Conservation (phyloP, 2,797 vertebrate genomes). For the Poliocrania exsul region DNA sequence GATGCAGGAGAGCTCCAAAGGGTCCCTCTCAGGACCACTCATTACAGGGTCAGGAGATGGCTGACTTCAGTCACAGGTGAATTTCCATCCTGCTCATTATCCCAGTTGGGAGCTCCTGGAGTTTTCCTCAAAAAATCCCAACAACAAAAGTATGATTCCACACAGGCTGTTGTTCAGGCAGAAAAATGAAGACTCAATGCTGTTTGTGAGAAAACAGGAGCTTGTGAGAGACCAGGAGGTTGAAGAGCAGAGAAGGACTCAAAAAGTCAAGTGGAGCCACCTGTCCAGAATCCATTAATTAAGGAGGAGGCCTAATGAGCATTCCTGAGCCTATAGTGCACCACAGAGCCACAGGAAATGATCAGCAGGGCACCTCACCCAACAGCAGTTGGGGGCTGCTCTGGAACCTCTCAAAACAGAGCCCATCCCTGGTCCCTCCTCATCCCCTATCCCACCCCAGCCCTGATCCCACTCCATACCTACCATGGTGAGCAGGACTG, state of each 20-base stretch:
- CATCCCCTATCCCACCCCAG: rapidly evolving
- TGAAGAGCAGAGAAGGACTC: not conserved
- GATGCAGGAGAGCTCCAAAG: not conserved
- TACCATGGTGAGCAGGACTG: rapidly evolving
- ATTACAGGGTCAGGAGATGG: too few relatives aligned
- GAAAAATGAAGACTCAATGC: not conserved
- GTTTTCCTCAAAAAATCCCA: not conserved
- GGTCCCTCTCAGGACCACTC: not conserved
- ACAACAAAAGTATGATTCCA: not conserved
- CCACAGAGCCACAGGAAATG: not conserved
- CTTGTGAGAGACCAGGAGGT: not conserved
- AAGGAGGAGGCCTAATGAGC: not conserved
- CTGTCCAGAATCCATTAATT: not conserved
- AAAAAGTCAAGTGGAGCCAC: not conserved
- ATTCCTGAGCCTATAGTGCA: not conserved
- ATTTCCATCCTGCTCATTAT: not conserved
- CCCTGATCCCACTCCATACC: rapidly evolving
- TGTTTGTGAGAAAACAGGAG: not conserved
- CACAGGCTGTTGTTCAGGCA: not conserved
- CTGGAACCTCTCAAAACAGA: not conserved
- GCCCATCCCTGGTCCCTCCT: not conserved
- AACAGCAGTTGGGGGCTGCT: rapidly evolving
- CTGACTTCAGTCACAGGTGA: not conserved
- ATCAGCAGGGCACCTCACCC: not conserved
- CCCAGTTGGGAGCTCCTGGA: rapidly evolving